These are phyloP conservation scores for Chromoteleia sp. DNA, from an alignment of 2,888 invertebrate genomes.

Conservation along the genomic window DNA sequence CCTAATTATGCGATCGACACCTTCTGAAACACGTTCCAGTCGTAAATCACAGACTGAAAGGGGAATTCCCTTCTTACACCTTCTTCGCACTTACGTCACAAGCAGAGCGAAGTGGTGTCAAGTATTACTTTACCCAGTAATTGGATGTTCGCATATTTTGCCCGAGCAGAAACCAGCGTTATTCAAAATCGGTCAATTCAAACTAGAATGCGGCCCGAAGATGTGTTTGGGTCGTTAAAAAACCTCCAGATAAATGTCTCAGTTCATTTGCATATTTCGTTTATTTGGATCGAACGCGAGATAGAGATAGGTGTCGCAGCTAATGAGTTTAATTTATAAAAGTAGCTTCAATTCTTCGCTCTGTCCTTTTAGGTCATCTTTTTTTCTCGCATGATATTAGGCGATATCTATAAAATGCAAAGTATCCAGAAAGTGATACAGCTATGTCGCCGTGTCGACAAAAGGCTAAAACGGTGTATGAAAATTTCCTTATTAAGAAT, in stretches of 20 bases:
- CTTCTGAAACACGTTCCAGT: constrained; percentile 80
- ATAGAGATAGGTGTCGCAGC: constrained; percentile 66
- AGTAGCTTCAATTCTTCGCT: constrained; percentile 59
- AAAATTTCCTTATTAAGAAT: constrained; percentile 37
- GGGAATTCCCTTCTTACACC: constrained; percentile 73
- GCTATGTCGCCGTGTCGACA: too few species aligned
- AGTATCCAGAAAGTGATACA: too few species aligned
- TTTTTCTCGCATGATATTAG: constrained; percentile 11
- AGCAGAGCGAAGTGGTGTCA: constrained; percentile 27
- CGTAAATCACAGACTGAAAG: constrained; percentile 80
- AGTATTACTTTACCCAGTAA: constrained; percentile 36
- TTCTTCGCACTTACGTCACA: constrained; percentile 41
- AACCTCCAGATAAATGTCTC: constrained; percentile 2
- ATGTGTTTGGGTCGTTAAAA: constrained; percentile 14
- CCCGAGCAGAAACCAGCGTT: too few species aligned
- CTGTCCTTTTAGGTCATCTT: constrained; percentile 10
- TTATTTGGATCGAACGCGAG: constrained; percentile 66
- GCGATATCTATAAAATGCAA: constrained; percentile 14
- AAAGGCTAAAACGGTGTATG: too few species aligned
- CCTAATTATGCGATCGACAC: constrained; percentile 83
- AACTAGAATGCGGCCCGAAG: too few species aligned
- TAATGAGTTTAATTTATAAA: constrained; percentile 72
- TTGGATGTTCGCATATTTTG: constrained; percentile 16
- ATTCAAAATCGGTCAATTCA: too few species aligned
- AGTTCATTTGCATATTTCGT: constrained; percentile 55